Evolutionary conservation across 2,888 invertebrate species (phyloP), one percentile per base, ranked within the genome.

Genomic region (Lepidochrysops patricia): DNA sequence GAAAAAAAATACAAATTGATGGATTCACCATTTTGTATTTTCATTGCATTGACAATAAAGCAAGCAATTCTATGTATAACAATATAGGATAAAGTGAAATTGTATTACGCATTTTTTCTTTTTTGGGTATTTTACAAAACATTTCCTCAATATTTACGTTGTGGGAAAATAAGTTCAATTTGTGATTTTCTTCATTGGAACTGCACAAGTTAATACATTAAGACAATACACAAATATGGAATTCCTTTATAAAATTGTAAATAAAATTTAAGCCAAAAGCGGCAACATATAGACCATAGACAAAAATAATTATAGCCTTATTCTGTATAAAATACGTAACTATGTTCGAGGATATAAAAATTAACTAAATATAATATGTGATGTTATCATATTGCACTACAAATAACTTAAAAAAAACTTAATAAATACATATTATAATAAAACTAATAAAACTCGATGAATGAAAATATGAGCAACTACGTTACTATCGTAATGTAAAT

Each of bases 371-470:
- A 43, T 12, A 23, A 29, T 29, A 63, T 67, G 69, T 70, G 69
- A 69, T 69, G 69, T 64, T 35, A 68, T 68, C 67, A 66, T 70
- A 68, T 68, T 68, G 68, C 68, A 67, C 64, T 63, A 71, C 67
- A 61, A 60, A 57, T 61, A 63, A 68, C 63, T 62, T 66, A 67
- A 63, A 65, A 57, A 65, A 67, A 62, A 61, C 64, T 54, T 65
- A 65, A 58, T 63, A 57, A 63, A 56, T 63, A 66, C 62, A 71
- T 60, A 61, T 63, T 56, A 43, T 72, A 75, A 71, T 76, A 79
- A 67, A n/a, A n/a, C n/a, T n/a, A n/a, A 77, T 85, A 85, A 82
- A n/a, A n/a, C n/a, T 86, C 85, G 83, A 76, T 70, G 72, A 66
- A 72, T 73, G 74, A 78, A 70, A n/a, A n/a, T n/a, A 82, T 86